Base-by-base conservation (phyloP, 2,888 invertebrate species). In the Agrotis ipsilon region DNA sequence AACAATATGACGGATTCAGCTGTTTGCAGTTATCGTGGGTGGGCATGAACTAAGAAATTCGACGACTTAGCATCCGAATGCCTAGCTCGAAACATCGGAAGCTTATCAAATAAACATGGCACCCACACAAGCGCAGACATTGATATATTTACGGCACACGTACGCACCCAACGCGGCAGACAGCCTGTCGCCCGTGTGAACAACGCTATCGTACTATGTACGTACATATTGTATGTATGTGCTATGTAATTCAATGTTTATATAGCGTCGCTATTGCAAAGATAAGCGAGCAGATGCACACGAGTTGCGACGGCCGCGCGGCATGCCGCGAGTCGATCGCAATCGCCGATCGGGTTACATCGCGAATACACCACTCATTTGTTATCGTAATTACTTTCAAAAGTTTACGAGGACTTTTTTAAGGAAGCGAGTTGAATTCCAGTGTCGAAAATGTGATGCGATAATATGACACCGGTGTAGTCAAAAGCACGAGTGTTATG, bases 101-200 rank as follows among this genome's bases (percentile, higher is more conserved):
- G 94, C 94, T 96, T 96, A 96, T 96, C 95, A 94, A 93, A 93
- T 92, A 94, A 94, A 94, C 92, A 92, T 87, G 88, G 88, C 91
- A 92, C 94, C 87, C 94, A 94, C 94, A 94, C 94, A 92, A 72
- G 85, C 89, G 86, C 89, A 80, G 72, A 87, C 89, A 87, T 88
- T 89, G 88, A 89, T 91, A 88, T 93, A 93, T 92, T 90, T 91
- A 94, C 92, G 86, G 90, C 92, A 94, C 93, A 94, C 94, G 90
- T 90, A 87, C 92, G 90, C 90, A 92, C 87, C 90, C 89, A 91
- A 85, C 93, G 91, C 82, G 91, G 93, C 96, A 96, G 96, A 96
- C 96, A 92, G 96, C 94, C 89, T 96, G 96, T 96, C 96, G 96
- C 96, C 94, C 92, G 92, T 92, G 93, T 91, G 92, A 94, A 94